Conservation (phyloP, 2,797 vertebrate genomes). For the Lithobates pipiens region DNA sequence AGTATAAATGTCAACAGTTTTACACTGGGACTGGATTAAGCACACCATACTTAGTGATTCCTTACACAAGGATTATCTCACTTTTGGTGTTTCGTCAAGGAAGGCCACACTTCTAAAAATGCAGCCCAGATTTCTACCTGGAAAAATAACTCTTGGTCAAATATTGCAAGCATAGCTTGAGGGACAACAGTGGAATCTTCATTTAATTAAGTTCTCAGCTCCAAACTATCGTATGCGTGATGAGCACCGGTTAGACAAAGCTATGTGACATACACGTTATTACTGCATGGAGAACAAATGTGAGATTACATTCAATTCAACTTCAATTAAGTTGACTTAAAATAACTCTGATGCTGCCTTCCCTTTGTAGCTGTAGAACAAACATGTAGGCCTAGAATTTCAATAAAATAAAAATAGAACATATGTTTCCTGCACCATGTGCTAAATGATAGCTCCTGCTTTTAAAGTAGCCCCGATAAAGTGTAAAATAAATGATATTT, state of each 20-base stretch:
- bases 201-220: slow-evolving; percentile 70
- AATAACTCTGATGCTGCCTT: slow-evolving; percentile 63
- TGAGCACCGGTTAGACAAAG: slow-evolving; percentile 64
- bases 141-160: slow-evolving; percentile 61
- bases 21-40: slow-evolving; percentile 99
- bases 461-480: neutral
- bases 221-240: slow-evolving; percentile 67
- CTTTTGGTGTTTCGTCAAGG: slow-evolving; percentile 81
- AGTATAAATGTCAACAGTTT: slow-evolving; percentile 99
- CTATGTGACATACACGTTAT: slow-evolving; percentile 64
- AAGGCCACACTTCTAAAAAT: slow-evolving; percentile 79
- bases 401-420: slow-evolving; percentile 49
- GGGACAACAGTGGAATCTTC: slow-evolving; percentile 54
- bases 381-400: slow-evolving; percentile 14
- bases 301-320: slow-evolving; percentile 69
- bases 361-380: slow-evolving; percentile 23
- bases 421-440: slow-evolving; percentile 9
- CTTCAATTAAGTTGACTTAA: slow-evolving; percentile 68
- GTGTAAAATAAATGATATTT: neutral
- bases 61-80: slow-evolving; percentile 87
- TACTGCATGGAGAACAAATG: slow-evolving; percentile 69
- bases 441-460: slow-evolving; percentile 1
- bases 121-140: slow-evolving; percentile 81
- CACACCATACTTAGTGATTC: slow-evolving; percentile 86
- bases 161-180: slow-evolving; percentile 44